Evolutionary conservation across 2,797 vertebrate species (phyloP).

Genomic region (Eptatretus atami): DNA sequence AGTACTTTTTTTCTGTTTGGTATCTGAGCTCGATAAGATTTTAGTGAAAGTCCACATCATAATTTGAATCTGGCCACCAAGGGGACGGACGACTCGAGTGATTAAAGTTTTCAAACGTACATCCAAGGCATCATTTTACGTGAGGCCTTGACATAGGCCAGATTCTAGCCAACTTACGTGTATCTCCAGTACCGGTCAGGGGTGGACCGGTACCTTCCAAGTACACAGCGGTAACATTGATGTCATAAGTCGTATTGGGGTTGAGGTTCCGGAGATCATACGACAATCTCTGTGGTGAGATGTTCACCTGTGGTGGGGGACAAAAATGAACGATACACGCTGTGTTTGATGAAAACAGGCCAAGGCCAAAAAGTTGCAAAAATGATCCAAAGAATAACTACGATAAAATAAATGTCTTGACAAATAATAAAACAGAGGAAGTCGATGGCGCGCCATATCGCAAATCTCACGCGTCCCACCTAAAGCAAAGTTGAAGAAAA

Average conservation of each 20-base stretch:
- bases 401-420: too few relatives aligned
- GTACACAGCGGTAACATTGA: constrained; percentile 4
- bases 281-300: background rate
- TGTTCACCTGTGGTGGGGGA: background rate
- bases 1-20: background rate
- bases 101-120: too few relatives aligned
- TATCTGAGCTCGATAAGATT: background rate
- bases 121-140: too few relatives aligned
- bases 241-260: background rate
- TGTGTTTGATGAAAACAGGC: too few relatives aligned
- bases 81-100: background rate
- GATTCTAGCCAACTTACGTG: background rate
- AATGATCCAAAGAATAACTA: too few relatives aligned
- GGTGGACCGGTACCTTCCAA: background rate
- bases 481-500: too few relatives aligned
- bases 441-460: too few relatives aligned
- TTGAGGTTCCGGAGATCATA: background rate
- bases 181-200: background rate
- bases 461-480: too few relatives aligned
- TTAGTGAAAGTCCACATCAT: background rate
- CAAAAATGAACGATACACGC: too few relatives aligned
- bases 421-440: too few relatives aligned
- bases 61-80: background rate
- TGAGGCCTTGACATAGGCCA: too few relatives aligned
- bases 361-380: too few relatives aligned